A percentile compares a stretch with the other conserved stretches of the same genome.
Evolutionary conservation across 2,113 vertebrate species (phyloP).

Genomic region (Acrocephalus kingi): DNA sequence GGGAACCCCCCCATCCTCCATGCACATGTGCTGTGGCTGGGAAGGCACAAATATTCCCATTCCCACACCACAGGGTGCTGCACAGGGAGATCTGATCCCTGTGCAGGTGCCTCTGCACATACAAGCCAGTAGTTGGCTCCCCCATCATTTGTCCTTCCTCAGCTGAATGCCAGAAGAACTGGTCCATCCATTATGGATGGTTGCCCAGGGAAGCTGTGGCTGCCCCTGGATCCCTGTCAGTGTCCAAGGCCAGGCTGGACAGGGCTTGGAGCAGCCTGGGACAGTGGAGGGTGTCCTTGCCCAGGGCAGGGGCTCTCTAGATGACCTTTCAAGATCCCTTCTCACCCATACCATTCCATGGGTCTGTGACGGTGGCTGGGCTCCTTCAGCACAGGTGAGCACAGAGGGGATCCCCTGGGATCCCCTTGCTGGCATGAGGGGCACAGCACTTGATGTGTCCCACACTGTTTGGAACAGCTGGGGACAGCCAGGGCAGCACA

Average conservation of each 20-base stretch:
- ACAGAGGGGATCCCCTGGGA: too few relatives aligned
- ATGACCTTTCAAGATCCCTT: background rate
- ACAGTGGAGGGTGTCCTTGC: too few relatives aligned
- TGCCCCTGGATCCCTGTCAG: too few relatives aligned
- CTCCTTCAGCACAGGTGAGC: background rate
- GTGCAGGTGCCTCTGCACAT: background rate
- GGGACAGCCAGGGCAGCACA: background rate
- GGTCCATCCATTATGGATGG: too few relatives aligned
- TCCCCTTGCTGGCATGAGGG: background rate
- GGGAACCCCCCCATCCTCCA: background rate
- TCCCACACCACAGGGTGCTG: background rate
- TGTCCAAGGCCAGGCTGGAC: background rate
- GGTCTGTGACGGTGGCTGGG: background rate
- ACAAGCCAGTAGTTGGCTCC: background rate
- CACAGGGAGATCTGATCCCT: background rate
- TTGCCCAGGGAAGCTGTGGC: too few relatives aligned
- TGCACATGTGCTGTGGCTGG: background rate
- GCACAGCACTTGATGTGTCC: fast-evolving
- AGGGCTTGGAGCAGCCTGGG: background rate
- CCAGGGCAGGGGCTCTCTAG: too few relatives aligned
- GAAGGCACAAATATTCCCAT: background rate
- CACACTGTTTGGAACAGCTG: background rate
- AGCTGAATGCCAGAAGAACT: background rate
- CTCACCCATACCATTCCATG: too few relatives aligned
- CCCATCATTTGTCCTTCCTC: background rate